Base-by-base conservation (phyloP, 2,113 vertebrate genomes). In the Pholis gunnellus region DNA sequence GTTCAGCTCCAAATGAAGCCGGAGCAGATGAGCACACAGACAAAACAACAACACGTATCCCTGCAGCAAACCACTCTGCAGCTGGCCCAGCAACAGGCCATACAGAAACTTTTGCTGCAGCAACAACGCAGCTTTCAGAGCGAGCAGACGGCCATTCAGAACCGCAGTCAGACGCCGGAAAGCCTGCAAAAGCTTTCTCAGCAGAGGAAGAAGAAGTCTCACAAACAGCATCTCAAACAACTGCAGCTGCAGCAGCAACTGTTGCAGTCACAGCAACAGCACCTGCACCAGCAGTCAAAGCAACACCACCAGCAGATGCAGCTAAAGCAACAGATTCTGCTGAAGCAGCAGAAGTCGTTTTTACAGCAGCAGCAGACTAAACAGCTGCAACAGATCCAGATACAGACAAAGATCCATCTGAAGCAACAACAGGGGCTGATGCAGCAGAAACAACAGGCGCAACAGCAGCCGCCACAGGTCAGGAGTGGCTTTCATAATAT, bases 201-300 rank as follows among this genome's bases (percentile, higher is more conserved):
- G 73, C 87, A 93, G 86, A 88, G 79, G 27, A 94, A 85, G 82
- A 93, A 83, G 78, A 94, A 90, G 68, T 83, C 84, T 20, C 84
- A 88, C n/a, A 91, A 89, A 14, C 89, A 77, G 66, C 88, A 91
- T 40, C 72, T 65, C 46, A 83, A 71, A 29, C 83, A 83, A 6
- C 84, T 82, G 8, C 82, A 83, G 13, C 82, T 82, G 38, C 81
- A 78, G 63, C 83, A 83, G 46, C 78, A 70, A 4, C 65, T 20
- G 11, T 18, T 11, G 54, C 70, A 64, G 20, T 36, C 72, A 17
- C 80, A 85, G 11, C 59, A 78, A 5, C 82, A 73, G 40, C 81
- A 77, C 14, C 66, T 54, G 0, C 67, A 81, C 5, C 89, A 85
- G 17, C 83, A 83, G 64, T 67, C 60, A 9, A 78, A 76, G n/a